phyloP scores from a whole-genome alignment of 1,140 invertebrate genomes.

The Ceratoteleas bidentatus region DNA sequence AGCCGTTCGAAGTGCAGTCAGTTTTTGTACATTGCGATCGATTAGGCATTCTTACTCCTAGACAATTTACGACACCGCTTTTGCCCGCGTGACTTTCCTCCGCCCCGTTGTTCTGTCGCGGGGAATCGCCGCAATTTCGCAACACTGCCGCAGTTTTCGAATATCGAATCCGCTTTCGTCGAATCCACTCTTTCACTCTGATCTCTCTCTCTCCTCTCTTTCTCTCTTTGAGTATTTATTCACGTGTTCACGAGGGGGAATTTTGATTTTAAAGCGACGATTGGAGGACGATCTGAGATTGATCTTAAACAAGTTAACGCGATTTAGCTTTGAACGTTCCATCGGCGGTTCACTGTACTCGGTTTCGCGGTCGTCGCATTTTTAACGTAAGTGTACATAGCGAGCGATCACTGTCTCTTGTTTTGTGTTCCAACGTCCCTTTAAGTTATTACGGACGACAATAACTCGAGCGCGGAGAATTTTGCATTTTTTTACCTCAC shows the following conservation, averaged over 20 bases:
- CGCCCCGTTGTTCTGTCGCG: background rate
- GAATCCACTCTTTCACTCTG: background rate
- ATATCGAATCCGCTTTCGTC: background rate
- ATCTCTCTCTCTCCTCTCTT: background rate
- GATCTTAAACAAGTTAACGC: constrained; percentile 3
- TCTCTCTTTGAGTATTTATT: background rate
- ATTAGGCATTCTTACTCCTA: constrained; percentile 15
- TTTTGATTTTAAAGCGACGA: constrained; percentile 20
- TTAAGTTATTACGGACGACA: constrained; percentile 2
- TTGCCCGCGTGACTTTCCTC: constrained; percentile 1
- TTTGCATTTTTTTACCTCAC: constrained; percentile 30
- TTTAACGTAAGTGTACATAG: constrained; percentile 28
- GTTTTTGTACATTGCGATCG: constrained; percentile 35
- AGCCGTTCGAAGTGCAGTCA: constrained; percentile 22
- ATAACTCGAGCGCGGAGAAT: constrained; percentile 1
- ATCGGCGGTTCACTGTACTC: constrained; percentile 30
- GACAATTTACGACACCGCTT: constrained; percentile 17
- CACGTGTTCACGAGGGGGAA: constrained; percentile 14
- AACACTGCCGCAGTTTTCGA: constrained; percentile 30
- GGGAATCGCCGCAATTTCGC: constrained; percentile 23
- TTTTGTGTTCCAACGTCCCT: background rate
- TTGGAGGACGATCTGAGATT: constrained; percentile 20
- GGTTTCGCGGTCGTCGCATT: constrained; percentile 10
- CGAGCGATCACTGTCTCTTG: constrained; percentile 5
- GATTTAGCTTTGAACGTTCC: constrained; percentile 9